Base-by-base conservation (phyloP, 2,113 vertebrate genomes). In the Dicaeum eximium region DNA sequence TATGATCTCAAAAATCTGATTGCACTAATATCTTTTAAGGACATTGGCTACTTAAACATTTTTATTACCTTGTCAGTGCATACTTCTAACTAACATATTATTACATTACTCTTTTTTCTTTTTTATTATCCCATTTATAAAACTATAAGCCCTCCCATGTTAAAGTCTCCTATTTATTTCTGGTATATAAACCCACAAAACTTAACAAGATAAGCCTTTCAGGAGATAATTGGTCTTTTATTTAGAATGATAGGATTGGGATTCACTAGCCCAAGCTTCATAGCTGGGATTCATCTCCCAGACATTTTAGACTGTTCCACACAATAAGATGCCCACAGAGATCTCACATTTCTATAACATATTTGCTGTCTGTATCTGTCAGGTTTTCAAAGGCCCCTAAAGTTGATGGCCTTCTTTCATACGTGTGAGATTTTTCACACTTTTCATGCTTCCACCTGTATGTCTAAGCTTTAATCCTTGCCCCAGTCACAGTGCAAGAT, bases 41-140 rank as follows among this genome's bases (percentile, higher is more conserved):
- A 88, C 33, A 57, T 30, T 83, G 54, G 44, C 45, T 88, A 61
- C 66, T 92, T 83, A 83, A 92, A 71, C 2, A 37, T 44, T 50
- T 95, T 95, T 88, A 90, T 92, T 92, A 64, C 54, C 27, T 86
- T 90, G 22, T 69, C 91, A 48, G 20, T 61, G 40, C 37, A 21
- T 90, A 61, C 40, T 72, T 92, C n/a, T 77, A 28, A 61, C 11
- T 60, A 82, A 65, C 15, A 22, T 60, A 75, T 86, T 88, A 93
- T n/a, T 33, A 42, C 54, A 57, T 80, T 75, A 69, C 7, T 72
- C 3, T 4, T 87, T 91, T 93, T 58, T n/a, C 54, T 71, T 9
- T 27, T 88, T 88, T 75, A 86, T 88, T 82, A 93, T 38, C 9
- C 31, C 22, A n/a, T 64, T 92, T 85, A 86, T 80, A 88, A 72